Evolutionary conservation across 2,888 invertebrate genomes (phyloP).

Genomic region (Andricus quercusramuli): DNA sequence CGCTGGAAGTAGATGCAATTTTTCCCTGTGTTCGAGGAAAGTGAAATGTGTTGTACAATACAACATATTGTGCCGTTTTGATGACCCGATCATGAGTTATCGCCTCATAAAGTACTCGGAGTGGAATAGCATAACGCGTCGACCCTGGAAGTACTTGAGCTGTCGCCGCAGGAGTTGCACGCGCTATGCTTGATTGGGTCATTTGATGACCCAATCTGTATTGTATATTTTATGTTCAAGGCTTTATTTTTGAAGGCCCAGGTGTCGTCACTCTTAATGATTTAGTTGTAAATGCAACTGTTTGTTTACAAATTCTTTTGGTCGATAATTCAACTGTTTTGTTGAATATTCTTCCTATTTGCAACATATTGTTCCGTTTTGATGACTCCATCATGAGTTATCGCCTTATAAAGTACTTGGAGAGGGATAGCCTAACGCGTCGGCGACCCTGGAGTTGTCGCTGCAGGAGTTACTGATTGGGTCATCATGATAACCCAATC

Average conservation of each 20-base stretch:
- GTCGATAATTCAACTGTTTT: no score
- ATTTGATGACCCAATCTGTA: background rate
- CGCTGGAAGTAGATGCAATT: slow-evolving; percentile 22
- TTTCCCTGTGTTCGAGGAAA: slow-evolving; percentile 22
- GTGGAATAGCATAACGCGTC: slow-evolving; percentile 18
- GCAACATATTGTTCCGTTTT: slow-evolving; percentile 23
- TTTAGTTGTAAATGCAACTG: no score
- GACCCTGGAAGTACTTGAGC: slow-evolving; percentile 26
- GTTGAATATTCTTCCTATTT: no score
- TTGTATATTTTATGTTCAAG: no score
- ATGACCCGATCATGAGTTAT: slow-evolving; percentile 32
- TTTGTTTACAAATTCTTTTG: no score
- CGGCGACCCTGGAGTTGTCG: slow-evolving; percentile 24
- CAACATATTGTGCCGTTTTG: slow-evolving; percentile 30
- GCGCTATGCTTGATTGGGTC: background rate
- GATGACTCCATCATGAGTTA: slow-evolving; percentile 24
- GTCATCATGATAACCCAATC: background rate
- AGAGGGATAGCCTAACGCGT: slow-evolving; percentile 7
- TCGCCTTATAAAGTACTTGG: slow-evolving; percentile 18
- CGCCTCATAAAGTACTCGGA: slow-evolving; percentile 16
- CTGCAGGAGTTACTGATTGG: slow-evolving; percentile 6
- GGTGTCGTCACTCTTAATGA: no score
- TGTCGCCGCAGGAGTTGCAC: slow-evolving; percentile 12
- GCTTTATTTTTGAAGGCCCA: no score
- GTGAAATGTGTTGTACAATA: slow-evolving; percentile 26